Evolutionary conservation across 2,797 vertebrate species (phyloP).

Genomic region (Gymnothorax reevesii): DNA sequence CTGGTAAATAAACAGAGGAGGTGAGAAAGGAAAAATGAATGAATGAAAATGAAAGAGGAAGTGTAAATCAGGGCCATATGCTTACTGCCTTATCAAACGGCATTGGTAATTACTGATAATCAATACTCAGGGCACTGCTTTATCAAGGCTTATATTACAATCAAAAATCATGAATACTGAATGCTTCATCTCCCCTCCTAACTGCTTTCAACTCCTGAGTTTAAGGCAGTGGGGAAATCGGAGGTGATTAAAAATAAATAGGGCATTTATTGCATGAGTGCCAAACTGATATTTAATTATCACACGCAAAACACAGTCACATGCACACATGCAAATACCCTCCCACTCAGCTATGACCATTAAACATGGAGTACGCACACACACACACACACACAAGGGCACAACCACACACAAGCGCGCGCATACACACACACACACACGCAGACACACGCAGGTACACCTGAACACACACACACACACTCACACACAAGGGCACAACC

Average conservation of each 20-base stretch:
- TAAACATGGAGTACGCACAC: constrained; percentile 45
- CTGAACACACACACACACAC: constrained; percentile 43
- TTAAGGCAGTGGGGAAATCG: constrained; percentile 95
- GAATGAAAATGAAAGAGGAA: constrained; percentile 47
- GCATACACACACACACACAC: constrained; percentile 40
- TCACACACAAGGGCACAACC: constrained; percentile 49
- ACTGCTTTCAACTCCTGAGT: constrained; percentile 77
- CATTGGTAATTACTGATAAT: constrained; percentile 95
- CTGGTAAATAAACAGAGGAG: constrained; percentile 54
- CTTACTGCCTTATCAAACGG: constrained; percentile 71
- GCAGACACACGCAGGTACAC: constrained; percentile 53
- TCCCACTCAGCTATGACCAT: constrained; percentile 37
- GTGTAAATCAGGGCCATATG: constrained; percentile 57
- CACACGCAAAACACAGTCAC: constrained; percentile 58
- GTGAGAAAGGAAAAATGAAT: constrained; percentile 47
- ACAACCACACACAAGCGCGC: constrained; percentile 55
- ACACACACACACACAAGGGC: constrained; percentile 50
- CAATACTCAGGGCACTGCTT: constrained; percentile 88
- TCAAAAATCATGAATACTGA: constrained; percentile 93
- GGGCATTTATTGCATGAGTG: constrained; percentile 62
- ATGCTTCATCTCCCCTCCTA: constrained; percentile 74
- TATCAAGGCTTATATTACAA: constrained; percentile 85
- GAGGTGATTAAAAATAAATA: constrained; percentile 90
- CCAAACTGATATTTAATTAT: constrained; percentile 66
- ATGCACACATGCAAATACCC: constrained; percentile 50